Conservation (phyloP, 2,888 invertebrate genomes). For the Eilema sororculum region DNA sequence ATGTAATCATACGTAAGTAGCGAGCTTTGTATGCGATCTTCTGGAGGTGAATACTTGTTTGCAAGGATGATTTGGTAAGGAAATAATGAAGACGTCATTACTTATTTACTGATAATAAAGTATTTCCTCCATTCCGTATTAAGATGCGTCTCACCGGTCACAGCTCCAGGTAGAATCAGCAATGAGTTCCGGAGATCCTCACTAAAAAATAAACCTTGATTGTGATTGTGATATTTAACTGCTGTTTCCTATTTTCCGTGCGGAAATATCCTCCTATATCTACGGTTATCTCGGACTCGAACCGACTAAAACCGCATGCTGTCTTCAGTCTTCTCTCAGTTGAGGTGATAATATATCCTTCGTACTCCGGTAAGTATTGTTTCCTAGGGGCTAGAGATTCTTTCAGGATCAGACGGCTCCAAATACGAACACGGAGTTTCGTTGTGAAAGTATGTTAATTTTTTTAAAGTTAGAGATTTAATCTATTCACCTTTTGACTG, state of each 20-base stretch:
- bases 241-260: background rate
- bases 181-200: background rate
- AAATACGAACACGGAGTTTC: background rate
- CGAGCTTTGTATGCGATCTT: constrained; percentile 20
- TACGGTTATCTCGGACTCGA: too few species aligned
- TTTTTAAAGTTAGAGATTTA: background rate
- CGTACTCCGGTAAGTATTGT: too few species aligned
- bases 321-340: too few species aligned
- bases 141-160: background rate
- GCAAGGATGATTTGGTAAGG: background rate
- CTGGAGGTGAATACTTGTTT: constrained; percentile 7
- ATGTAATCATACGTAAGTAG: constrained; percentile 23
- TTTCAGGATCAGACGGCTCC: background rate
- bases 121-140: background rate
- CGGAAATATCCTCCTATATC: too few species aligned
- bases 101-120: background rate
- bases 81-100: background rate
- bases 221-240: background rate
- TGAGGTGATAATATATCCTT: too few species aligned
- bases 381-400: background rate
- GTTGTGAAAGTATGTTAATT: background rate
- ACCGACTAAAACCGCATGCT: too few species aligned
- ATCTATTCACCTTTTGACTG: background rate
- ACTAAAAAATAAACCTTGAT: background rate
- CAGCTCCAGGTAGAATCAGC: background rate